These are phyloP conservation scores for Falco concolor DNA, from an alignment of 2,797 vertebrate genomes.

Conservation along the genomic window DNA sequence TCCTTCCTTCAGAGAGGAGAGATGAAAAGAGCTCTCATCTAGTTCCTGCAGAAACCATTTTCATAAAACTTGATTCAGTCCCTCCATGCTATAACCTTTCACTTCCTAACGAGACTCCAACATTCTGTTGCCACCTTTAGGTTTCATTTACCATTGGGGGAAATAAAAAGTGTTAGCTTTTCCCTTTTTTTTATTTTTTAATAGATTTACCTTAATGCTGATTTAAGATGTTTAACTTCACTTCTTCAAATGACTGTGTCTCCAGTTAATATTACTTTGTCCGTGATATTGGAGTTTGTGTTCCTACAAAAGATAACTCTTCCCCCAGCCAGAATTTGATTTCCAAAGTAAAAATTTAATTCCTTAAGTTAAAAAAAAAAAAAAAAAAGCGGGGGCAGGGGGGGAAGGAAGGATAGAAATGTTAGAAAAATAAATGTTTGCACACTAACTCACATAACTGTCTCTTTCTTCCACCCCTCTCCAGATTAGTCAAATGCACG, in stretches of 20 bases:
- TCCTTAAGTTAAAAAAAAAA: neutral
- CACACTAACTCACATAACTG: neutral
- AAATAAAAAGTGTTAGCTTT: neutral
- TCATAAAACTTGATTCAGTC: neutral
- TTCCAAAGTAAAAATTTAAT: neutral
- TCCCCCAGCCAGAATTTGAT: neutral
- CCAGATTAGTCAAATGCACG: neutral
- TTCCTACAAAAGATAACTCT: neutral
- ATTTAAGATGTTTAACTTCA: constrained; percentile 8
- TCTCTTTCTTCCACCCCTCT: neutral
- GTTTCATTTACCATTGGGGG: neutral
- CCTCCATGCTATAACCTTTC: neutral
- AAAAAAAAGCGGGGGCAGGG: neutral
- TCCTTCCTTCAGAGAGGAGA: neutral
- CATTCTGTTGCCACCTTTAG: neutral
- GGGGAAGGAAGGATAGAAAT: neutral
- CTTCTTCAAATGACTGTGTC: neutral
- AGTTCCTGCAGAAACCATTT: neutral
- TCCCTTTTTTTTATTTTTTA: neutral
- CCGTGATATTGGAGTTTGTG: neutral
- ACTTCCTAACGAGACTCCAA: neutral
- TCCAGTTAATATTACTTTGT: neutral
- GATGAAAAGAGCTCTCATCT: neutral
- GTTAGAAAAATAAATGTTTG: neutral
- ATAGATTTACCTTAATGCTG: neutral